phyloP scores from a whole-genome alignment of 1,140 invertebrate species.

The Drosophila virilis region DNA sequence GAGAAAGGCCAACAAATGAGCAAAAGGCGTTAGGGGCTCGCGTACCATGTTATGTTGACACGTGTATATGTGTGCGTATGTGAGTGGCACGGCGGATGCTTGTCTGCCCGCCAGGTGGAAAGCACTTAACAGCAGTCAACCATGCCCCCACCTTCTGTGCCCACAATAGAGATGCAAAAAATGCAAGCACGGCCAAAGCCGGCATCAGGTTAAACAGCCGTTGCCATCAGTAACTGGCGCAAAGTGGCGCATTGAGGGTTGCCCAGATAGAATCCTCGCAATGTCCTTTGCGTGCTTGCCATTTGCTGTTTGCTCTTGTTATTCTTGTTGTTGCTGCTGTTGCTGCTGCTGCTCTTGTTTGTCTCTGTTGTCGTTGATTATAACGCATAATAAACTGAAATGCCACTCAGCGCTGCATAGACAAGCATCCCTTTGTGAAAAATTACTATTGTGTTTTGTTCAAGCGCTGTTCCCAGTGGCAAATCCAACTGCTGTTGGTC shows the following conservation, averaged over 20 bases:
- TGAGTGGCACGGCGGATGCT: conserved; percentile 18
- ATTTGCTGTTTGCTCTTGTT: conserved; percentile 4
- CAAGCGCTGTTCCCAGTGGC: neutral
- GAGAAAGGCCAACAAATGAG: conserved; percentile 72
- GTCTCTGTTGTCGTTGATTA: conserved; percentile 55
- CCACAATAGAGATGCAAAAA: conserved; percentile 28
- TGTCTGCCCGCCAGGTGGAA: conserved; percentile 69
- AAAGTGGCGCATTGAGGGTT: conserved; percentile 56
- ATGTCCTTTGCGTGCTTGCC: conserved; percentile 15
- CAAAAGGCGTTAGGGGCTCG: conserved; percentile 34
- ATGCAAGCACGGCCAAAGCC: neutral
- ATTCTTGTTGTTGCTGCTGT: neutral
- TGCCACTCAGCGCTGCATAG: conserved; percentile 59
- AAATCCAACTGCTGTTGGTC: conserved; percentile 14
- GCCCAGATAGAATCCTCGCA: conserved; percentile 24
- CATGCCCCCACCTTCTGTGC: neutral
- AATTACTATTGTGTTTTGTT: conserved; percentile 41
- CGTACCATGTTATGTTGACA: conserved; percentile 47
- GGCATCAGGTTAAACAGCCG: conserved; percentile 46
- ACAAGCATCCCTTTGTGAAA: conserved; percentile 50
- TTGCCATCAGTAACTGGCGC: conserved; percentile 31
- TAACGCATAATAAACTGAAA: conserved; percentile 76
- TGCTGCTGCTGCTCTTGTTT: conserved; percentile 33
- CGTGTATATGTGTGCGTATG: conserved; percentile 30
- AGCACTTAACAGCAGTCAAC: conserved; percentile 63